These are phyloP conservation scores for Platalea minor DNA, from an alignment of 2,797 vertebrate genomes.

Conservation along the genomic window DNA sequence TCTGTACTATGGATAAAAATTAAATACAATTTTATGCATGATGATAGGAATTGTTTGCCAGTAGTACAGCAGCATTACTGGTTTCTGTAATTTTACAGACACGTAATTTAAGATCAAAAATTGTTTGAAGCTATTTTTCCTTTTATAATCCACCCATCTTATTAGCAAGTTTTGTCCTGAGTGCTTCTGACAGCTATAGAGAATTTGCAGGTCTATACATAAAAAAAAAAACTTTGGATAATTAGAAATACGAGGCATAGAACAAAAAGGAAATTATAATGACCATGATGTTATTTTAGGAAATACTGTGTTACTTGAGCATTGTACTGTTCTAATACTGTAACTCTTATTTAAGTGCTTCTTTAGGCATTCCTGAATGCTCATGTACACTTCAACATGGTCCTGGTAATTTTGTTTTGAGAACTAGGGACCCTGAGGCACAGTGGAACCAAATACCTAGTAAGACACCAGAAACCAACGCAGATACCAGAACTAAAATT, in stretches of 20 bases:
- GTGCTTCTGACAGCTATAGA: background rate
- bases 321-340: background rate
- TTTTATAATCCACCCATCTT: background rate
- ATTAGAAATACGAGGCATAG: background rate
- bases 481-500: background rate
- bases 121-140: slow-evolving; percentile 7
- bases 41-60: background rate
- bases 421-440: background rate
- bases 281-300: background rate
- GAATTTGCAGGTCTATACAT: background rate
- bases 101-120: background rate
- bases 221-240: background rate
- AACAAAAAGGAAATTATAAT: background rate
- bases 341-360: background rate
- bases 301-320: background rate
- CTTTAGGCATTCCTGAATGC: background rate
- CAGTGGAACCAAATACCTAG: background rate
- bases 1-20: background rate
- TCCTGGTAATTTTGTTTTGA: background rate
- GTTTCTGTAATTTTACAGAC: background rate
- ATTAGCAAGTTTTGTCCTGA: background rate
- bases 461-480: background rate
- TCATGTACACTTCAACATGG: background rate
- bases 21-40: background rate
- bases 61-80: background rate